These are phyloP conservation scores for Drosophila sordidula DNA, from an alignment of 2,888 invertebrate genomes.

Conservation along the genomic window DNA sequence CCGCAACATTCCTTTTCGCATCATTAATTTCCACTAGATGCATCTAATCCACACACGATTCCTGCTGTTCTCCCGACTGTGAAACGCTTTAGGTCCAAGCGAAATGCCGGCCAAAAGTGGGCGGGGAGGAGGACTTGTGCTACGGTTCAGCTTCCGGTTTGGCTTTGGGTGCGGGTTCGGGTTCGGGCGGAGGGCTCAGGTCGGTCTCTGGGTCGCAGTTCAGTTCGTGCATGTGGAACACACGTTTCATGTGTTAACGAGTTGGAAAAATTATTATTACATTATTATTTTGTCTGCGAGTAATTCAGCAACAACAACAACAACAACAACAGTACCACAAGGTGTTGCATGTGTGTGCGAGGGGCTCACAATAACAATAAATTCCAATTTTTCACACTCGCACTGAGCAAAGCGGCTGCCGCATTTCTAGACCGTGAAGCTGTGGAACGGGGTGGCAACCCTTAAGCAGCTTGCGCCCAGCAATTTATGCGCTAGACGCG, in stretches of 20 bases:
- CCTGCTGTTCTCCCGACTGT: constrained; percentile 23
- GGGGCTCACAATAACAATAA: constrained; percentile 76
- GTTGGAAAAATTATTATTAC: constrained; percentile 82
- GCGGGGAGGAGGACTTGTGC: not conserved
- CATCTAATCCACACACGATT: constrained; percentile 47
- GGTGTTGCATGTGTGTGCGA: constrained; percentile 30
- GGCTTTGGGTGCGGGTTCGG: no score
- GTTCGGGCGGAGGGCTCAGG: not conserved
- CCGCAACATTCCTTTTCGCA: constrained; percentile 47
- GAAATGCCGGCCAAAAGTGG: constrained; percentile 9
- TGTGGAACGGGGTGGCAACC: constrained; percentile 35
- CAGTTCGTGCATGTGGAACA: constrained; percentile 42
- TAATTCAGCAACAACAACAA: constrained; percentile 54
- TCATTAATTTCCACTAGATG: constrained; percentile 67
- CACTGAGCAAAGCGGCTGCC: constrained; percentile 17
- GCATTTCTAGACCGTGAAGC: constrained; percentile 32
- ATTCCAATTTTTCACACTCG: constrained; percentile 75
- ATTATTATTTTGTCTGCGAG: constrained; percentile 79
- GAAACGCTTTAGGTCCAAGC: constrained; percentile 19
- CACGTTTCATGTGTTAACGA: constrained; percentile 79
- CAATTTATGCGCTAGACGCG: constrained; percentile 76
- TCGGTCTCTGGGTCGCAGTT: constrained; percentile 24
- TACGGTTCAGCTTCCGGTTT: not conserved
- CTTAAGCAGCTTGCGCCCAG: constrained; percentile 69
- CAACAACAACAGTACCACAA: constrained; percentile 15